phyloP scores from a whole-genome alignment of 2,113 vertebrate genomes.

The Gasterosteus aculeatus region DNA sequence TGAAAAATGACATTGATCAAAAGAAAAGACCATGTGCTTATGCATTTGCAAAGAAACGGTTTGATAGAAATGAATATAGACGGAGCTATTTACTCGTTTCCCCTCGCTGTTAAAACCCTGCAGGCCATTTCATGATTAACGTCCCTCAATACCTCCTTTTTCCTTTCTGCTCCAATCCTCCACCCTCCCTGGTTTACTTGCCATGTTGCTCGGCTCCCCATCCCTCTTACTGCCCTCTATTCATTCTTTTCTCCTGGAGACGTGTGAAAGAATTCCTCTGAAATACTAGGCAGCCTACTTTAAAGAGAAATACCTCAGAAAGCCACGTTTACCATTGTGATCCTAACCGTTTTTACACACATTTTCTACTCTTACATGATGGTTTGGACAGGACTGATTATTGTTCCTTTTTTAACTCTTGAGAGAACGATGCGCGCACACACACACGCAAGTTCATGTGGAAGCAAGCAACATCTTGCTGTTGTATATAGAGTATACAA shows the following conservation, averaged over 20 bases:
- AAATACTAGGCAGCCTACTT: slow-evolving; percentile 55
- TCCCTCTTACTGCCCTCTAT: slow-evolving; percentile 29
- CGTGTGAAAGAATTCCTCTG: slow-evolving; percentile 49
- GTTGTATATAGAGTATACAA: background rate
- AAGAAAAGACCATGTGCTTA: slow-evolving; percentile 56
- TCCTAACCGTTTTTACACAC: slow-evolving; percentile 17
- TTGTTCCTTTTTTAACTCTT: slow-evolving; percentile 13
- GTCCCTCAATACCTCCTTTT: slow-evolving; percentile 49
- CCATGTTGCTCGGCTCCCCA: slow-evolving; percentile 3
- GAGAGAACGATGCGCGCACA: background rate
- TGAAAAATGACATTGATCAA: slow-evolving; percentile 63
- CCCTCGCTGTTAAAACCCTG: slow-evolving; percentile 34
- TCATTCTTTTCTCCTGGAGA: slow-evolving; percentile 30
- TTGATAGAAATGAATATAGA: slow-evolving; percentile 67
- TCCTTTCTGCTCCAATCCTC: slow-evolving; percentile 48
- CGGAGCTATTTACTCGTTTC: slow-evolving; percentile 71
- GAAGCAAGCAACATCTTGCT: background rate
- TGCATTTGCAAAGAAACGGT: slow-evolving; percentile 51
- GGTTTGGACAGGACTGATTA: background rate
- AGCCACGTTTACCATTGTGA: slow-evolving; percentile 7
- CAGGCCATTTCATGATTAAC: slow-evolving; percentile 46
- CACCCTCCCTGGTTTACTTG: slow-evolving; percentile 25
- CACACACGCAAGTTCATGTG: background rate
- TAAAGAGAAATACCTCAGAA: slow-evolving; percentile 22
- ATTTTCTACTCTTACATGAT: slow-evolving; percentile 10